These are phyloP conservation scores for Cryptus armator DNA, from an alignment of 2,888 invertebrate genomes.

Conservation along the genomic window DNA sequence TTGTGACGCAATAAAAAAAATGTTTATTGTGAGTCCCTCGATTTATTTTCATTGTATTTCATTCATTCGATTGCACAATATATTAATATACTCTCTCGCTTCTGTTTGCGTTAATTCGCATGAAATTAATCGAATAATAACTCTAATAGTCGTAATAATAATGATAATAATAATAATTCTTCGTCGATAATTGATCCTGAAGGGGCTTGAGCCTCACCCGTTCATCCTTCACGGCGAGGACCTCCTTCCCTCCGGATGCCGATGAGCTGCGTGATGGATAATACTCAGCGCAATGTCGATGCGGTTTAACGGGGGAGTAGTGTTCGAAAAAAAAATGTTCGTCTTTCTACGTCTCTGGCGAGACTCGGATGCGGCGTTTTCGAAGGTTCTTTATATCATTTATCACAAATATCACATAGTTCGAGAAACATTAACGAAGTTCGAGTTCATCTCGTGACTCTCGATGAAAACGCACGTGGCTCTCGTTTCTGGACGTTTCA, in stretches of 20 bases:
- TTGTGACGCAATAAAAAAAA: not conserved
- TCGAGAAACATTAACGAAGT: not conserved
- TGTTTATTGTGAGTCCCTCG: not conserved
- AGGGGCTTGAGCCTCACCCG: constrained; percentile 79
- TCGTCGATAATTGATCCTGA: constrained; percentile 74
- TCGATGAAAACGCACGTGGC: not conserved
- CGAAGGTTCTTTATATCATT: not conserved
- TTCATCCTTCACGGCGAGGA: constrained; percentile 79
- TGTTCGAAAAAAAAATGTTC: not conserved
- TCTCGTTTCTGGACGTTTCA: not conserved
- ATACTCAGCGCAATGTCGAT: not conserved
- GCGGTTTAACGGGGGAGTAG: not conserved
- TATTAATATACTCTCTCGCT: constrained; percentile 15
- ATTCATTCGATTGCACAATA: constrained; percentile 14
- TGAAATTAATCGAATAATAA: not conserved
- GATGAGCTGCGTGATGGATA: not conserved
- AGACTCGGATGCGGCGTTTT: not conserved
- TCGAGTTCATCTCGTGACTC: not conserved
- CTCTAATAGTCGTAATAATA: not conserved
- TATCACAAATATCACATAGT: not conserved
- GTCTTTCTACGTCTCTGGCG: not conserved
- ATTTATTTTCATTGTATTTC: constrained; percentile 7
- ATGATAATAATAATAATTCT: constrained; percentile 42
- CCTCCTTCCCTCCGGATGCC: constrained; percentile 27
- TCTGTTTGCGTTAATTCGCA: not conserved